These are phyloP conservation scores for Oscheius sp. DNA, from an alignment of 2,888 invertebrate species.

Conservation along the genomic window DNA sequence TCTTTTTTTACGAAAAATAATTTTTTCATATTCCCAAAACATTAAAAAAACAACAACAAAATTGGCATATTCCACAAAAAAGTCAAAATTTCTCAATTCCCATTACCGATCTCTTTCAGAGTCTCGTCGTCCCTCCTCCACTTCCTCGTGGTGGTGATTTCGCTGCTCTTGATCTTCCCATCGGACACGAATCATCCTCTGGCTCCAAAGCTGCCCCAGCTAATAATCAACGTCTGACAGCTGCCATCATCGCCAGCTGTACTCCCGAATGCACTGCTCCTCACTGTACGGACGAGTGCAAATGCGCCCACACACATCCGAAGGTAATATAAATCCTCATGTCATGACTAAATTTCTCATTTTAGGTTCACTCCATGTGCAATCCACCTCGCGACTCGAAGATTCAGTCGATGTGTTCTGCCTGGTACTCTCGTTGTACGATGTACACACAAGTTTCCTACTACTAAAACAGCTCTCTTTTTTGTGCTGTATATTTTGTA, in stretches of 20 bases:
- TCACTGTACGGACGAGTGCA: conserved; percentile 61
- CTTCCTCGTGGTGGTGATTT: conserved; percentile 55
- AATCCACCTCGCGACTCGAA: conserved; percentile 61
- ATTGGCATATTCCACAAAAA: no score
- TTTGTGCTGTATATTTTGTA: background rate
- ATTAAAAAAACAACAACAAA: no score
- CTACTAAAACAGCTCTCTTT: conserved; percentile 33
- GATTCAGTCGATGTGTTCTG: conserved; percentile 58
- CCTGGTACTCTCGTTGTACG: conserved; percentile 64
- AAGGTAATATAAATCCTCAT: conserved; percentile 29
- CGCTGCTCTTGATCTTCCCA: conserved; percentile 51
- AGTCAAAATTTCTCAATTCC: no score
- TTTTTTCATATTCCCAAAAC: no score
- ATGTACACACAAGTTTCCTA: conserved; percentile 63
- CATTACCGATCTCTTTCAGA: background rate
- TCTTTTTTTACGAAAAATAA: no score
- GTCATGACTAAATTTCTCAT: background rate
- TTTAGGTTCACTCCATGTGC: conserved; percentile 61
- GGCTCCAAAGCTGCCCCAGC: conserved; percentile 2
- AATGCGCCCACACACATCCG: conserved; percentile 61
- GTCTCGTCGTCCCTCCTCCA: conserved; percentile 58
- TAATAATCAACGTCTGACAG: conserved; percentile 42
- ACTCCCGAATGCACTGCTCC: conserved; percentile 58
- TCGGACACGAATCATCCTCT: conserved; percentile 33
- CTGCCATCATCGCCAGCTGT: conserved; percentile 58